phyloP scores from a whole-genome alignment of 2,113 vertebrate genomes.

The Girardinichthys multiradiatus region DNA sequence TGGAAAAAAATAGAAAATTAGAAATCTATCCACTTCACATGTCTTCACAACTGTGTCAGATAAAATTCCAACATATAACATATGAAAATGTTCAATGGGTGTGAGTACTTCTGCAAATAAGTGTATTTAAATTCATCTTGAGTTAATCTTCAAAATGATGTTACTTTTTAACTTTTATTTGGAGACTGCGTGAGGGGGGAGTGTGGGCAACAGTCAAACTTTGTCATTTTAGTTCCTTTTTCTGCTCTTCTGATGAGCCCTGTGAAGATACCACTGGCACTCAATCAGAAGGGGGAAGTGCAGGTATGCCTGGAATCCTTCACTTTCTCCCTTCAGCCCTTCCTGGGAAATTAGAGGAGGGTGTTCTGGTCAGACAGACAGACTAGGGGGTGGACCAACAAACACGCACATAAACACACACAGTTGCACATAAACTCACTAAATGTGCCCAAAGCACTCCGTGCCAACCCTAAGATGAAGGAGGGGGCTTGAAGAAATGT shows the following conservation, averaged over 20 bases:
- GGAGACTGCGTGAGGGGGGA: conserved; percentile 1
- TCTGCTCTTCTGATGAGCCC: conserved; percentile 55
- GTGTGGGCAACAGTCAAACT: conserved; percentile 22
- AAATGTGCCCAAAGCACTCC: conserved; percentile 50
- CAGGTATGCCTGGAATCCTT: conserved; percentile 78
- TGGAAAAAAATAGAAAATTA: background rate
- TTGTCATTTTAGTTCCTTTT: conserved; percentile 28
- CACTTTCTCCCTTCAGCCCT: conserved; percentile 55
- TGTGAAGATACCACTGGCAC: conserved; percentile 62
- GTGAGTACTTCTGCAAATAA: background rate
- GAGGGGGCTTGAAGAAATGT: background rate
- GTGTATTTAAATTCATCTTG: background rate
- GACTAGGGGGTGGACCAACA: conserved; percentile 35
- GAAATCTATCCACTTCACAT: background rate
- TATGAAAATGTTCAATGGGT: background rate
- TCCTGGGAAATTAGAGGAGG: conserved; percentile 57
- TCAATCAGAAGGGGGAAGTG: conserved; percentile 61
- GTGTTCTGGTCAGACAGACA: conserved; percentile 58
- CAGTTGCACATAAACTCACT: conserved; percentile 13
- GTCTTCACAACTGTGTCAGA: background rate
- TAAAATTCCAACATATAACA: background rate
- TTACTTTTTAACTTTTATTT: background rate
- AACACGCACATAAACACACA: conserved; percentile 21
- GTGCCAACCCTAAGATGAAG: conserved; percentile 35
- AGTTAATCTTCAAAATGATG: background rate